A percentile compares a stretch with the other conserved stretches of the same genome.
These are phyloP conservation scores for Macroteleia sp. DNA, from an alignment of 2,888 invertebrate genomes.

Conservation along the genomic window DNA sequence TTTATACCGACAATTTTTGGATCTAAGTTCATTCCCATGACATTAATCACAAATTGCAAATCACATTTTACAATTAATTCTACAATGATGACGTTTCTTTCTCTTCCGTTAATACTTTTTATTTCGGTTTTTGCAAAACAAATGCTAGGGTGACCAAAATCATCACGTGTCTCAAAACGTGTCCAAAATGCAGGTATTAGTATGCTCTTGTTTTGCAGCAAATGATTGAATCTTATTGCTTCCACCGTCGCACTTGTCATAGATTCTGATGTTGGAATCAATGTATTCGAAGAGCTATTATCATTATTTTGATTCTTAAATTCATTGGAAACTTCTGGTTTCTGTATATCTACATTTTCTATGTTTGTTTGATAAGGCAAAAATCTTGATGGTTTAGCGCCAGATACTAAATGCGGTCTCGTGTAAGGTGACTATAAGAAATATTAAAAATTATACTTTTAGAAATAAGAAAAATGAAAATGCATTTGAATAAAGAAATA, in stretches of 20 bases:
- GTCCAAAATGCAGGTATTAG: background rate
- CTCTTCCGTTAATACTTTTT: background rate
- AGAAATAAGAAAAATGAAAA: too few relatives aligned
- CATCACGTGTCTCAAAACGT: background rate
- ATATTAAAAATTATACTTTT: too few relatives aligned
- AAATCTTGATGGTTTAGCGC: background rate
- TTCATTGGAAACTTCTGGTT: too few relatives aligned
- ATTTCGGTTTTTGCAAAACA: background rate
- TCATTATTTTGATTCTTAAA: too few relatives aligned
- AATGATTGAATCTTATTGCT: background rate
- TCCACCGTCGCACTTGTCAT: background rate
- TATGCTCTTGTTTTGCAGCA: background rate
- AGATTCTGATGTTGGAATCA: too few relatives aligned
- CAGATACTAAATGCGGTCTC: background rate
- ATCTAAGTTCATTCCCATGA: background rate
- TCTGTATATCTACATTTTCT: too few relatives aligned
- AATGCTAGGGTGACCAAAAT: background rate
- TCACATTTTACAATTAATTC: slow-evolving; percentile 4
- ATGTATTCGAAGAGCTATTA: too few relatives aligned
- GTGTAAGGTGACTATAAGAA: too few relatives aligned
- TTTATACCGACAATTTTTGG: background rate
- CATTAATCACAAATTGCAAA: background rate
- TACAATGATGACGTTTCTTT: background rate
- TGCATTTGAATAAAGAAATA: too few relatives aligned
- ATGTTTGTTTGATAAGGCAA: background rate